Conservation (phyloP, 2,888 invertebrate genomes). For the Pasiphila rectangulata region DNA sequence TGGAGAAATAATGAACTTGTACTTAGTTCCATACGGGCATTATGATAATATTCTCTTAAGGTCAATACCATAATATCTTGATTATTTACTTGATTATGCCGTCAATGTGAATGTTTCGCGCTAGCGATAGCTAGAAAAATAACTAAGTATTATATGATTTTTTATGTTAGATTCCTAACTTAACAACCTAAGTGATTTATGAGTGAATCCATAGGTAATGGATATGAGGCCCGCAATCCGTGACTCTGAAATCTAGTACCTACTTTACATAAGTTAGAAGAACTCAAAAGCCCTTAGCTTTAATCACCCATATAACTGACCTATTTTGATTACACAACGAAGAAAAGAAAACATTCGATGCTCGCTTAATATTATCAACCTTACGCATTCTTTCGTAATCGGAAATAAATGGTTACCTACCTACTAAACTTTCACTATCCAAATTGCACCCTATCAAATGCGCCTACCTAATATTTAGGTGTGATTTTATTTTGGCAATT, state of each 20-base stretch:
- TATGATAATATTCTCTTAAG: not conserved
- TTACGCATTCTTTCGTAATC: conserved; percentile 36
- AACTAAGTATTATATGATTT: no score
- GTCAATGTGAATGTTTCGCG: no score
- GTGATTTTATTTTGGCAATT: conserved; percentile 72
- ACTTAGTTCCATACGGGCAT: conserved; percentile 1
- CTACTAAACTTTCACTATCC: conserved; percentile 60
- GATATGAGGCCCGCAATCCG: no score
- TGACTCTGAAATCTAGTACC: no score
- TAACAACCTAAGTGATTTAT: no score
- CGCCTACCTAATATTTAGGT: conserved; percentile 44
- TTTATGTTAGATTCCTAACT: no score
- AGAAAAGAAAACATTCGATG: conserved; percentile 16
- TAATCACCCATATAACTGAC: conserved; percentile 14
- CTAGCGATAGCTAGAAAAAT: no score
- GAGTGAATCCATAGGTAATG: no score
- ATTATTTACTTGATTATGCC: not conserved
- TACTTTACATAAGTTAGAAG: no score
- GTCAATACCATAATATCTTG: conserved; percentile 1
- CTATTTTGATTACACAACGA: conserved; percentile 15
- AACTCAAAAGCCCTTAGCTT: no score
- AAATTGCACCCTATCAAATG: conserved; percentile 54
- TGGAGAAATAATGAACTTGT: not conserved
- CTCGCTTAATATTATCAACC: conserved; percentile 22
- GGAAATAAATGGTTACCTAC: conserved; percentile 35